These are phyloP conservation scores for Ptychobarbus kaznakovi DNA, from an alignment of 2,797 vertebrate genomes.

Conservation along the genomic window DNA sequence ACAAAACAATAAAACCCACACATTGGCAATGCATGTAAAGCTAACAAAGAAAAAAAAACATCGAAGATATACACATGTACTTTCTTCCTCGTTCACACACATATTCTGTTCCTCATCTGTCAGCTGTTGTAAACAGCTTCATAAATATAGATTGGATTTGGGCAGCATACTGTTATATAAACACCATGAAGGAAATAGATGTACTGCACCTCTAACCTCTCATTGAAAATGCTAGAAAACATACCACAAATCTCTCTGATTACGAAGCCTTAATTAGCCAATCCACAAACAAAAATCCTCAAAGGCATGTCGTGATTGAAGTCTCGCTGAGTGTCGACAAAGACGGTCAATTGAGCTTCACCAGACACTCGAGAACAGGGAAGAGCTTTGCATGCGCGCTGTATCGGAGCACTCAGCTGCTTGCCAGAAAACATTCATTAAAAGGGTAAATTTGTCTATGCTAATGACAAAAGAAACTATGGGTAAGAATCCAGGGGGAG, in stretches of 20 bases:
- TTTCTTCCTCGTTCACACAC: slow-evolving; percentile 37
- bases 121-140: slow-evolving; percentile 60
- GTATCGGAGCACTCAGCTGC: slow-evolving; percentile 41
- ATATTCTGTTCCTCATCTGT: slow-evolving; percentile 48
- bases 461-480: slow-evolving; percentile 54
- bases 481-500: slow-evolving; percentile 39
- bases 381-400: slow-evolving; percentile 23
- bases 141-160: slow-evolving; percentile 66
- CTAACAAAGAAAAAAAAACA: slow-evolving; percentile 1
- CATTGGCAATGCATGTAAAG: background rate
- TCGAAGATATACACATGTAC: slow-evolving; percentile 21
- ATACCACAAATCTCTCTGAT: slow-evolving; percentile 49
- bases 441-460: slow-evolving; percentile 46
- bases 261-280: slow-evolving; percentile 54
- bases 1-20: background rate
- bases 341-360: slow-evolving; percentile 49
- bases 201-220: slow-evolving; percentile 37
- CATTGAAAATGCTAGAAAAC: slow-evolving; percentile 42
- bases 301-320: slow-evolving; percentile 20
- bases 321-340: slow-evolving; percentile 48
- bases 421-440: slow-evolving; percentile 57
- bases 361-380: slow-evolving; percentile 52
- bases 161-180: slow-evolving; percentile 56
- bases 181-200: slow-evolving; percentile 50
- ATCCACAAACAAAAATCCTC: slow-evolving; percentile 36